Evolutionary conservation across 2,888 invertebrate genomes (phyloP).

Genomic region (Troilus luridus): DNA sequence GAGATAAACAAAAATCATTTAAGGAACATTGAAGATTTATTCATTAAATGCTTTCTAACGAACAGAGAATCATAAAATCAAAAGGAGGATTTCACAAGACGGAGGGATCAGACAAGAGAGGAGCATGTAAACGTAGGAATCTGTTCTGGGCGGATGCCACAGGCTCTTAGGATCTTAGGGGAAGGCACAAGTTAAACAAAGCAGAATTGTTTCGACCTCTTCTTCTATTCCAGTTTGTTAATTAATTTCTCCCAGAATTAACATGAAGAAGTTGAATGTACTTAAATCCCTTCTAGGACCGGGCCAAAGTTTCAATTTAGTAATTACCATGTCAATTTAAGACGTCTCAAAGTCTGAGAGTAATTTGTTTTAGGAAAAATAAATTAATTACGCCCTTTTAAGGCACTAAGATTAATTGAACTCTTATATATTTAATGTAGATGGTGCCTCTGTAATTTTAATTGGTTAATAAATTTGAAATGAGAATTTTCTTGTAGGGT

Average conservation of each 20-base stretch:
- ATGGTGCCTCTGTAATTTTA: neutral
- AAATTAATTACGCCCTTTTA: neutral
- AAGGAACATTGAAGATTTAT: neutral
- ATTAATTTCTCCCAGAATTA: conserved; percentile 44
- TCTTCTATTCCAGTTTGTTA: conserved; percentile 45
- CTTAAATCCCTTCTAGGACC: conserved; percentile 47
- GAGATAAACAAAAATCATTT: neutral
- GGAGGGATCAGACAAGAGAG: neutral
- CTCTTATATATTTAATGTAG: neutral
- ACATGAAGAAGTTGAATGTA: conserved; percentile 36
- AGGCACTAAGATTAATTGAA: neutral
- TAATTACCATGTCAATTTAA: conserved; percentile 62
- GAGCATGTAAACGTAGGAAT: conserved; percentile 34
- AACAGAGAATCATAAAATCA: neutral
- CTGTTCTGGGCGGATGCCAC: conserved; percentile 29
- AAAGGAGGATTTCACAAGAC: neutral
- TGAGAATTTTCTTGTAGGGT: neutral
- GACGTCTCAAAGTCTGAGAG: conserved; percentile 55
- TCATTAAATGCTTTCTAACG: neutral
- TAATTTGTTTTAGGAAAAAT: neutral
- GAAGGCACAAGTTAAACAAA: conserved; percentile 44
- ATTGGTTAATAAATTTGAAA: neutral
- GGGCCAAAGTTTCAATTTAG: conserved; percentile 62
- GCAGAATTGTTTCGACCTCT: conserved; percentile 38
- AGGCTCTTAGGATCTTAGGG: conserved; percentile 34